Evolutionary conservation across 2,113 vertebrate genomes (phyloP).

Genomic region (Seriola quinqueradiata): DNA sequence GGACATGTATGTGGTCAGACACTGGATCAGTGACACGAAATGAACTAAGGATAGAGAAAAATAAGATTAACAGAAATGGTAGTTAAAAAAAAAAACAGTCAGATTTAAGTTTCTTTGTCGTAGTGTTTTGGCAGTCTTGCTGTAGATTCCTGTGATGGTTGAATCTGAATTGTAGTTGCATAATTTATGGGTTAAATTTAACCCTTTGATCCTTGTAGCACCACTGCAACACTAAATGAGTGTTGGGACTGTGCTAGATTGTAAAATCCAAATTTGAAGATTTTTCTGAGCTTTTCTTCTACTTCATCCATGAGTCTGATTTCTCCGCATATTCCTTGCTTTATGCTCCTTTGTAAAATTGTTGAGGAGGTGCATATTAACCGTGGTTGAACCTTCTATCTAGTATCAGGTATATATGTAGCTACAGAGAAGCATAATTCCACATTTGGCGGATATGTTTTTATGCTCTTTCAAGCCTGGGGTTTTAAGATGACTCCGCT

Average conservation of each 20-base stretch:
- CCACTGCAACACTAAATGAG: no score
- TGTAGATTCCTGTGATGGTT: no score
- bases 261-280: no score
- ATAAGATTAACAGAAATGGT: no score
- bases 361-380: background rate
- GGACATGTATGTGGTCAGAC: background rate
- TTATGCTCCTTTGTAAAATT: background rate
- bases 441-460: background rate
- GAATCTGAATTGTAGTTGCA: background rate
- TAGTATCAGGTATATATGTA: background rate
- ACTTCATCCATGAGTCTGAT: no score
- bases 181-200: background rate
- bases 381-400: background rate
- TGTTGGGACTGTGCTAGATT: no score
- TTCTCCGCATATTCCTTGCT: background rate
- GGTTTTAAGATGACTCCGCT: slow-evolving; percentile 6
- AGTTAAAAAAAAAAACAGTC: no score
- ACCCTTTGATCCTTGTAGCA: no score
- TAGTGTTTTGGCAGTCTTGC: no score
- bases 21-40: background rate
- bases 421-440: slow-evolving; percentile 5
- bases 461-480: background rate
- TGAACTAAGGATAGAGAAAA: no score
- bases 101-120: no score
- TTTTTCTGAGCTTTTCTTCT: no score